Evolutionary conservation across 2,888 invertebrate genomes (phyloP).

Genomic region (Perizoma flavofasciatum): DNA sequence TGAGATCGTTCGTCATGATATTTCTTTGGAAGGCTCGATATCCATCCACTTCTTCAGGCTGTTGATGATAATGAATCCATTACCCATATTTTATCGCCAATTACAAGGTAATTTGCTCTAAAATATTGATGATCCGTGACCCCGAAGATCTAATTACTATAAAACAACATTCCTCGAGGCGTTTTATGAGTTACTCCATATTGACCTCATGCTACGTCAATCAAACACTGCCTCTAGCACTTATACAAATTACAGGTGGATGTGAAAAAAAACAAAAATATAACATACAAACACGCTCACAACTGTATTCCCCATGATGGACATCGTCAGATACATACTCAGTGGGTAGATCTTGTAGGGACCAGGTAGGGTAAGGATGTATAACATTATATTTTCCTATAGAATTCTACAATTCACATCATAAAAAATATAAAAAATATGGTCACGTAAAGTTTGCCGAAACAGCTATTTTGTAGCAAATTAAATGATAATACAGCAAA

Average conservation of each 20-base stretch:
- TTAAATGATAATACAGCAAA: neutral
- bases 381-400: too few species aligned
- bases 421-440: neutral
- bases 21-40: too few species aligned
- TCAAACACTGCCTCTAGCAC: slow-evolving; percentile 26
- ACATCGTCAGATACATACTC: too few species aligned
- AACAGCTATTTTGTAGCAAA: neutral
- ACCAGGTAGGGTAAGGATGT: too few species aligned
- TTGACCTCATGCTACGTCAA: slow-evolving; percentile 31
- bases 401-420: too few species aligned
- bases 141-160: slow-evolving; percentile 27
- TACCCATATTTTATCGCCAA: slow-evolving; percentile 1
- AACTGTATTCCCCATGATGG: too few species aligned
- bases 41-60: too few species aligned
- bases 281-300: too few species aligned
- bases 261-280: neutral
- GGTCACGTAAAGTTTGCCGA: neutral
- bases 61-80: too few species aligned
- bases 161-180: slow-evolving; percentile 24
- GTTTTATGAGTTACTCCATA: slow-evolving; percentile 25
- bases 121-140: slow-evolving; percentile 22
- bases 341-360: too few species aligned
- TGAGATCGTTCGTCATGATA: too few species aligned
- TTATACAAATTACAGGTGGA: slow-evolving; percentile 1
- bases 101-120: neutral